A percentile compares a stretch with the other conserved stretches of the same genome.
Conservation (phyloP, 2,888 invertebrate genomes). For the Stenurella melanura region DNA sequence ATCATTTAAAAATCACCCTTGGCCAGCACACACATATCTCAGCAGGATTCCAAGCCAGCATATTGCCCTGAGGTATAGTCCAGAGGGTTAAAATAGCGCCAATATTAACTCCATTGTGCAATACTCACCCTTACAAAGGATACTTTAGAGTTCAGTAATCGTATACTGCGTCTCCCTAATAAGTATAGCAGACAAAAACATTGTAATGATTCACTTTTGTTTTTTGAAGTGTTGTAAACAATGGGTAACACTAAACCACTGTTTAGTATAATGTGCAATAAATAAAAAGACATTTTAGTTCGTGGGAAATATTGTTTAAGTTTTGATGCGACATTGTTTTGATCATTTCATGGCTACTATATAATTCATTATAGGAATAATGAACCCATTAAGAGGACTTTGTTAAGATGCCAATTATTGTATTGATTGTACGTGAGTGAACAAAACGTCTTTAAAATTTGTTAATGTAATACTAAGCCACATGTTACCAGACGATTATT, state of each 20-base stretch:
- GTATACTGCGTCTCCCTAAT: slow-evolving; percentile 54
- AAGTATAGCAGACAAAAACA: slow-evolving; percentile 70
- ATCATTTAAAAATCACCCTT: slow-evolving; percentile 44
- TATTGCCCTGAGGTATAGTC: slow-evolving; percentile 54
- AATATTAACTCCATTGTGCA: slow-evolving; percentile 25
- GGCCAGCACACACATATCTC: slow-evolving; percentile 59
- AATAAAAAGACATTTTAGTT: slow-evolving; percentile 64
- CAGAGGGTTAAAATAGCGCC: slow-evolving; percentile 47
- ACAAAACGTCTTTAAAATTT: neutral
- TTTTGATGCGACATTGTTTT: slow-evolving; percentile 62
- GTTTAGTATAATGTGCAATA: slow-evolving; percentile 67
- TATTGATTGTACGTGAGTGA: neutral
- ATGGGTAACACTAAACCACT: slow-evolving; percentile 73
- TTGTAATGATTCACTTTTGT: slow-evolving; percentile 73
- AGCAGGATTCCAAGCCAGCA: slow-evolving; percentile 59
- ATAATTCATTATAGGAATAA: slow-evolving; percentile 26
- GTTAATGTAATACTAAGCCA: neutral
- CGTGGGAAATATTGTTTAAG: slow-evolving; percentile 67
- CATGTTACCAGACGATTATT: neutral
- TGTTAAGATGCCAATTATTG: slow-evolving; percentile 39
- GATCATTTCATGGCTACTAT: slow-evolving; percentile 63
- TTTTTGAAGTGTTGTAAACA: slow-evolving; percentile 72
- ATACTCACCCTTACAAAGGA: slow-evolving; percentile 27
- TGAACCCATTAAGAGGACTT: slow-evolving; percentile 18
- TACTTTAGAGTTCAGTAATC: slow-evolving; percentile 10